phyloP scores from a whole-genome alignment of 2,113 vertebrate genomes.

The Pelecanoides urinatrix region DNA sequence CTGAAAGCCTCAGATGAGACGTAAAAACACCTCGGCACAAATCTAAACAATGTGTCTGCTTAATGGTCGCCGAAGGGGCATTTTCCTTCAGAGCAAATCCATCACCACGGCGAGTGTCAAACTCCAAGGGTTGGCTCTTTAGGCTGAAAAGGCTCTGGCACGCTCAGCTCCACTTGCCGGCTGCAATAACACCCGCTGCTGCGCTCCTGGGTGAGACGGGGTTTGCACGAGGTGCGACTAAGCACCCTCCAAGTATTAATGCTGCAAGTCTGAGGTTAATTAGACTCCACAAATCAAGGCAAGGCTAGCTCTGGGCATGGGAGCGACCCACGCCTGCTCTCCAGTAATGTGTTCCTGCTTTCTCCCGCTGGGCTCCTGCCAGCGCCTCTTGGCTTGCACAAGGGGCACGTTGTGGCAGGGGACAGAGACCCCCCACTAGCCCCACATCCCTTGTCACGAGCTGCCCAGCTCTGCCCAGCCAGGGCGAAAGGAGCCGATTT shows the following conservation, averaged over 20 bases:
- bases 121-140: background rate
- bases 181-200: background rate
- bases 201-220: background rate
- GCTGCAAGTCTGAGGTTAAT: background rate
- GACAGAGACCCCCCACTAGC: background rate
- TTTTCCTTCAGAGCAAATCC: background rate
- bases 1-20: background rate
- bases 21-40: background rate
- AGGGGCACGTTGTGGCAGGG: background rate
- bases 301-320: background rate
- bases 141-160: background rate
- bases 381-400: background rate
- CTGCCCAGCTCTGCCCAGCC: background rate
- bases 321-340: background rate
- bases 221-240: background rate
- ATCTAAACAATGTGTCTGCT: background rate
- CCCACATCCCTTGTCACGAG: background rate
- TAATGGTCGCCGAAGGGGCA: background rate
- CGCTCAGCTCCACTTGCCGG: accelerated
- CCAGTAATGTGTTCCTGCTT: background rate
- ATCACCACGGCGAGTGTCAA: accelerated
- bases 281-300: background rate
- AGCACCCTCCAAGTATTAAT: background rate
- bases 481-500: background rate
- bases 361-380: background rate